Percentiles rank a stretch among this genome's conserved stretches.
Evolutionary conservation across 2,113 vertebrate genomes (phyloP).

Genomic region (Rhinolophus ferrumequinum): DNA sequence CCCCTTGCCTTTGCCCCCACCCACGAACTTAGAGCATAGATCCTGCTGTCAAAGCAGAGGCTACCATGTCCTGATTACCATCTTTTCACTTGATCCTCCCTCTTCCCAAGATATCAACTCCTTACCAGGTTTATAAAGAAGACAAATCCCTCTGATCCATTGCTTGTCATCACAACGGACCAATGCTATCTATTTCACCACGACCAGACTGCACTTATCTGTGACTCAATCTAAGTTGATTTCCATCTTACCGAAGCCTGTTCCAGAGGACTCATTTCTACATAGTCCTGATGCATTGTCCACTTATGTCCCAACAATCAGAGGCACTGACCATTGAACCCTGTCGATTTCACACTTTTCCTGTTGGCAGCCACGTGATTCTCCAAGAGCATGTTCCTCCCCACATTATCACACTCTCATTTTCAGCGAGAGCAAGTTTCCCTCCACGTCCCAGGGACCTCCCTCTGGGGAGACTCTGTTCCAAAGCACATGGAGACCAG

Average conservation of each 20-base stretch:
- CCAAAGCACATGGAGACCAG: not conserved
- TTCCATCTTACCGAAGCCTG: not conserved
- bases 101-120: not conserved
- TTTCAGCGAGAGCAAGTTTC: not conserved
- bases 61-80: not conserved
- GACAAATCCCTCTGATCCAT: not conserved
- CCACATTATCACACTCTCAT: not conserved
- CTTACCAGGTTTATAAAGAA: not conserved
- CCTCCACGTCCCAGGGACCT: not conserved
- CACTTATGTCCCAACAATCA: not conserved
- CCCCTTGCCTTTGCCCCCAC: not conserved
- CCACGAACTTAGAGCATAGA: not conserved
- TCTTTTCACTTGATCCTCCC: not conserved
- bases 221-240: not conserved
- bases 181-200: not conserved
- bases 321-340: not conserved
- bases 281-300: not conserved
- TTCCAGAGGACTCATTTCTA: not conserved
- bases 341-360: not conserved
- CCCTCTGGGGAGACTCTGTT: not conserved
- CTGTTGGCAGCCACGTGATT: no score
- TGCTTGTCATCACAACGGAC: not conserved
- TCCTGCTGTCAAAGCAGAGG: not conserved
- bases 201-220: not conserved
- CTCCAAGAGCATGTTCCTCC: not conserved